These are phyloP conservation scores for Eupithecia tripunctaria DNA, from an alignment of 2,888 invertebrate genomes.

Conservation along the genomic window DNA sequence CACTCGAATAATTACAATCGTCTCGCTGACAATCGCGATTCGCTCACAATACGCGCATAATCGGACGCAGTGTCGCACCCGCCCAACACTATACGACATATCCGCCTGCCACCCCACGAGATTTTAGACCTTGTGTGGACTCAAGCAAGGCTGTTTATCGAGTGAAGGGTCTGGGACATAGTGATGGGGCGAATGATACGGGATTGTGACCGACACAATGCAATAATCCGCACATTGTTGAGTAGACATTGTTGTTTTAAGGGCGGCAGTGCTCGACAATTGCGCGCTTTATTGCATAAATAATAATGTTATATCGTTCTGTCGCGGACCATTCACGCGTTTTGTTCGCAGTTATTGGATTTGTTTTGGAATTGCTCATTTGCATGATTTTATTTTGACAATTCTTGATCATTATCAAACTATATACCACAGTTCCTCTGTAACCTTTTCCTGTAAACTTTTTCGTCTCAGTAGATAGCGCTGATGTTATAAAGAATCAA, in stretches of 20 bases:
- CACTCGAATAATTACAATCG: constrained; percentile 82
- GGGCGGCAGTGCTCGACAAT: constrained; percentile 80
- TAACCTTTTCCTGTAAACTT: not conserved
- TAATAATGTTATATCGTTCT: constrained; percentile 82
- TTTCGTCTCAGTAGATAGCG: not conserved
- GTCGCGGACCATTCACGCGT: constrained; percentile 73
- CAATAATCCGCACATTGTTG: constrained; percentile 85
- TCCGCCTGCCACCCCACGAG: constrained; percentile 42
- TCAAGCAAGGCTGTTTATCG: not conserved
- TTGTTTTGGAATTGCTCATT: constrained; percentile 24
- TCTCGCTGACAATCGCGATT: constrained; percentile 84
- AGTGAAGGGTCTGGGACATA: constrained; percentile 48
- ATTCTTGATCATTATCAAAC: not conserved
- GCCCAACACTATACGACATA: constrained; percentile 61
- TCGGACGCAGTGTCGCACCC: constrained; percentile 75
- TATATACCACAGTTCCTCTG: not conserved
- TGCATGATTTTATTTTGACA: constrained; percentile 23
- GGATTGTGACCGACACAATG: constrained; percentile 83
- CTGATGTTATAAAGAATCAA: not conserved
- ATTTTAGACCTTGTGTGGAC: not conserved
- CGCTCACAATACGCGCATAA: constrained; percentile 82
- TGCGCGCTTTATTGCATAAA: constrained; percentile 84
- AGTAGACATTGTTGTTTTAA: constrained; percentile 84
- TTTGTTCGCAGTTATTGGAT: constrained; percentile 52
- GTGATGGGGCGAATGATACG: constrained; percentile 67